Evolutionary conservation across 2,888 invertebrate genomes (phyloP).

Genomic region (Napeogenes sylphis): DNA sequence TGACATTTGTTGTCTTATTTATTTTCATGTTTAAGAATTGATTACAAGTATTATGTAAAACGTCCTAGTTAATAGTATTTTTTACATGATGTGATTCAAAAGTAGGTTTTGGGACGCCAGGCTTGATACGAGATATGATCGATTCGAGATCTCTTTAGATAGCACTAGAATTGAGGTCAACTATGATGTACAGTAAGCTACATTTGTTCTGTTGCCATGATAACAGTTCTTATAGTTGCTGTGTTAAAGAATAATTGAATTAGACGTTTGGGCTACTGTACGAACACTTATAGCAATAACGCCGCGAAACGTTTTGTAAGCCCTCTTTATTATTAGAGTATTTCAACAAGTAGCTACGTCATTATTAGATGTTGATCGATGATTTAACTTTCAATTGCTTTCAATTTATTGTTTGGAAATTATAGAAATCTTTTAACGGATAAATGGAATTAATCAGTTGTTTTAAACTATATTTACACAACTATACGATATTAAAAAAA

Average conservation of each 20-base stretch:
- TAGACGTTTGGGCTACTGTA: conserved; percentile 31
- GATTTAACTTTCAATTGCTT: no score
- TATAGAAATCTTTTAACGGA: no score
- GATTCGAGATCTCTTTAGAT: conserved; percentile 61
- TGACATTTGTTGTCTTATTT: not conserved
- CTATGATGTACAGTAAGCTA: conserved; percentile 40
- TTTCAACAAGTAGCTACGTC: conserved; percentile 28
- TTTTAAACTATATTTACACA: no score
- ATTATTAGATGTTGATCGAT: conserved; percentile 13
- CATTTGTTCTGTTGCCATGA: conserved; percentile 11
- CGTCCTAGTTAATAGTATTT: conserved; percentile 13
- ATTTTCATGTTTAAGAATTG: not conserved
- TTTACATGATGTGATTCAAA: conserved; percentile 22
- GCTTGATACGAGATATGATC: conserved; percentile 49
- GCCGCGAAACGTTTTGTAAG: conserved; percentile 29
- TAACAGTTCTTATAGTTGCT: conserved; percentile 14
- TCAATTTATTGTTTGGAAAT: no score
- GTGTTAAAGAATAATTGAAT: conserved; percentile 13
- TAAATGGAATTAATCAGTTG: no score
- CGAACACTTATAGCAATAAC: conserved; percentile 24
- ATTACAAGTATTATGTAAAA: not conserved
- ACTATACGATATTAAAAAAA: no score
- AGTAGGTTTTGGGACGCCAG: conserved; percentile 43
- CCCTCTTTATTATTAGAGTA: conserved; percentile 13
- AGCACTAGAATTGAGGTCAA: conserved; percentile 53